A percentile compares a stretch with the other conserved stretches of the same genome.
phyloP scores from a whole-genome alignment of 2,888 invertebrate species.

The Dioctria rufipes region DNA sequence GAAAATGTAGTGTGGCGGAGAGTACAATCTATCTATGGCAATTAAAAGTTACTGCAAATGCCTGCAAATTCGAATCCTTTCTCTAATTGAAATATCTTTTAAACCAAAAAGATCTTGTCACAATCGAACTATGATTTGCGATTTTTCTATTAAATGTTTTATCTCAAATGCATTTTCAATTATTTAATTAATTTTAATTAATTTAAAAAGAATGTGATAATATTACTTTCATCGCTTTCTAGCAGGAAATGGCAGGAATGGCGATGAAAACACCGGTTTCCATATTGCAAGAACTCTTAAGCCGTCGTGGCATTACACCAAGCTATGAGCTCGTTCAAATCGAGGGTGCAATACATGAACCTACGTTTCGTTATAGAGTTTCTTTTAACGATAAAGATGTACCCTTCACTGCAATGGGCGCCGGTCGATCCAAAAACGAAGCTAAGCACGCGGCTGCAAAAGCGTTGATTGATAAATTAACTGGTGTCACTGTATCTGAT shows the following conservation, averaged over 20 bases:
- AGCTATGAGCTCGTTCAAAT: conserved; percentile 96
- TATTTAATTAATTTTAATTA: not conserved
- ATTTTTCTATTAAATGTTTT: no score
- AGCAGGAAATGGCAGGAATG: conserved; percentile 82
- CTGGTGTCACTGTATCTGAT: conserved; percentile 81
- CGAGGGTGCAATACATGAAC: conserved; percentile 97
- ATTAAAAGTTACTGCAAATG: no score
- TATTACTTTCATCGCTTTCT: conserved; percentile 38
- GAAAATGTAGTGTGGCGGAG: no score
- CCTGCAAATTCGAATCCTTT: no score
- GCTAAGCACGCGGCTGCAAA: conserved; percentile 97
- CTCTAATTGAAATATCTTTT: no score
- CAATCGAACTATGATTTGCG: no score
- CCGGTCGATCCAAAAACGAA: conserved; percentile 96
- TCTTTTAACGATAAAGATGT: conserved; percentile 86
- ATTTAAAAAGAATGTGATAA: not conserved
- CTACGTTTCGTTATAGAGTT: conserved; percentile 96
- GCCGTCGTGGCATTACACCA: conserved; percentile 92
- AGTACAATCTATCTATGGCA: no score
- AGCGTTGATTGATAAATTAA: conserved; percentile 87
- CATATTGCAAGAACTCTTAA: conserved; percentile 92
- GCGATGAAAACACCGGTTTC: conserved; percentile 94
- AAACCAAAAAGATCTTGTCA: no score
- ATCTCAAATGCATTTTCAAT: not conserved
- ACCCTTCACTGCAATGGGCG: conserved; percentile 82